These are phyloP conservation scores for Nyctereutes procyonoides DNA, from an alignment of 2,113 vertebrate genomes.

Conservation along the genomic window DNA sequence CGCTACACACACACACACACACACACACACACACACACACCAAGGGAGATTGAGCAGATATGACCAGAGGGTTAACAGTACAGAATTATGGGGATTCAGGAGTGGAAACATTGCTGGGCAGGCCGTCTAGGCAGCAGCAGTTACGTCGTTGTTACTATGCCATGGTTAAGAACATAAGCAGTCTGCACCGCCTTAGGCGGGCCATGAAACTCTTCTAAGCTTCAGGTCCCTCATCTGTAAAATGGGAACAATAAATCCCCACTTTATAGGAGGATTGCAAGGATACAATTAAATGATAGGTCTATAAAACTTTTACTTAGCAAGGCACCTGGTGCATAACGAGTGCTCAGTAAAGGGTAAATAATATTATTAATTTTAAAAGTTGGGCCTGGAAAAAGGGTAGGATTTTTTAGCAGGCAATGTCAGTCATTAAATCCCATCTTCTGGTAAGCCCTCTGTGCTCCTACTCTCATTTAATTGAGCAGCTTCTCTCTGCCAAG, in stretches of 20 bases:
- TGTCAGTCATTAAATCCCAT: not conserved
- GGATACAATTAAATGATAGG: not conserved
- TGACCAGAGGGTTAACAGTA: not conserved
- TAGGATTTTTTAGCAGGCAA: not conserved
- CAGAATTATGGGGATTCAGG: not conserved
- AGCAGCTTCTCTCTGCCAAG: not conserved
- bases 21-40: not conserved
- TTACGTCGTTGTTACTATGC: not conserved
- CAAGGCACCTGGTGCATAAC: not conserved
- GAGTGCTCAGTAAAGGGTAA: not conserved
- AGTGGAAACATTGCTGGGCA: not conserved
- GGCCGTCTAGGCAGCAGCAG: not conserved
- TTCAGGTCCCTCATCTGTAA: not conserved
- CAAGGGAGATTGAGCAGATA: not conserved
- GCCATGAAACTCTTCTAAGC: not conserved
- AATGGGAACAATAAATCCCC: not conserved
- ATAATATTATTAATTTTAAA: not conserved
- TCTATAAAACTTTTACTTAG: not conserved
- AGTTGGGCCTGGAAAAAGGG: not conserved
- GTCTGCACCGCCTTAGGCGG: not conserved
- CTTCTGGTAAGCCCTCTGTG: not conserved
- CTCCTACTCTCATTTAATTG: fast-evolving
- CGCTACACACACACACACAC: not conserved
- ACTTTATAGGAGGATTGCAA: not conserved
- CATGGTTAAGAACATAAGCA: not conserved